Evolutionary conservation across 2,113 vertebrate genomes (phyloP).

Genomic region (Rallus limicola): DNA sequence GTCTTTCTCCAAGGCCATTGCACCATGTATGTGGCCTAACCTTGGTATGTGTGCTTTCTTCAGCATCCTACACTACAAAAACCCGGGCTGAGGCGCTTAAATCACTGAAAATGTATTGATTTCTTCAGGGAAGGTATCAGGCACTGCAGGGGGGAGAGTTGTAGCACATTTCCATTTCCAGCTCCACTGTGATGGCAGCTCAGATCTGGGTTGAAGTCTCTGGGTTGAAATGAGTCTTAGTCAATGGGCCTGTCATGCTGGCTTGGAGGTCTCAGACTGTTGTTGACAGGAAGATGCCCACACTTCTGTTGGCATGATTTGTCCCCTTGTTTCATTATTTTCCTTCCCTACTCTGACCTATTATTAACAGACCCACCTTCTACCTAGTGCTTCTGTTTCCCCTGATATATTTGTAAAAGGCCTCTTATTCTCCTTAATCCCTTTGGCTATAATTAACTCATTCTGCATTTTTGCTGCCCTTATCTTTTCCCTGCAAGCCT

Average conservation of each 20-base stretch:
- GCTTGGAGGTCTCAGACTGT: neutral
- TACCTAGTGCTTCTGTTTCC: conserved; percentile 67
- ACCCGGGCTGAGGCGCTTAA: neutral
- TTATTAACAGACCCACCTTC: conserved; percentile 66
- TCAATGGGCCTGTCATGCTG: neutral
- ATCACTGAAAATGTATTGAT: neutral
- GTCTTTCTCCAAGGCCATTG: neutral
- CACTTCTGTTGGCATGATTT: conserved; percentile 16
- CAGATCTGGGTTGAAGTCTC: neutral
- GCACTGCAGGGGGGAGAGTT: neutral
- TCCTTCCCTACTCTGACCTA: conserved; percentile 49
- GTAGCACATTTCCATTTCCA: neutral
- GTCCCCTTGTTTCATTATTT: conserved; percentile 51
- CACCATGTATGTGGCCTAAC: neutral
- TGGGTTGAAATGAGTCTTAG: neutral
- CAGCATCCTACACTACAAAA: neutral
- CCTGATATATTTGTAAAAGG: conserved; percentile 70
- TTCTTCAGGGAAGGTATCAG: neutral
- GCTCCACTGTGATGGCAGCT: neutral
- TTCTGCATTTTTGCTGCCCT: conserved; percentile 72
- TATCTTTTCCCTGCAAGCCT: conserved; percentile 71
- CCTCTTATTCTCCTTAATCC: conserved; percentile 67
- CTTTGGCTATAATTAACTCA: conserved; percentile 74
- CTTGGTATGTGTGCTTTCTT: neutral
- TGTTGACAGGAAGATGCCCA: conserved; percentile 24